Conservation (phyloP, 2,888 invertebrate genomes). For the Zeuzera pyrina region DNA sequence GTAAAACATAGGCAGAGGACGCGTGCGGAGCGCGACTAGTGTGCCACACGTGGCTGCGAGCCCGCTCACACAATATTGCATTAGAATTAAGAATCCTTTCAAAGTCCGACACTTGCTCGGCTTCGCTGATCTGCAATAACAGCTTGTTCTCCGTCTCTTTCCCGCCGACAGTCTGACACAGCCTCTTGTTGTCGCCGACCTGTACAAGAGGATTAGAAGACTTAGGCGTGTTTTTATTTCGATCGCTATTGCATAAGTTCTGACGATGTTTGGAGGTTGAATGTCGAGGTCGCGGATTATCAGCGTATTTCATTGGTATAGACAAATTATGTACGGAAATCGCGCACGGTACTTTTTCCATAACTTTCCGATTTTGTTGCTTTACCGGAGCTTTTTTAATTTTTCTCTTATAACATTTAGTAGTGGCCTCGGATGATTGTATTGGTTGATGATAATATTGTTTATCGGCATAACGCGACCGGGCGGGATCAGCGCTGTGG, state of each 20-base stretch:
- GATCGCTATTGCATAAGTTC: constrained; percentile 24
- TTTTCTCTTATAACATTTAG: constrained; percentile 23
- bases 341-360: constrained; percentile 50
- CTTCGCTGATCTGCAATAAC: constrained; percentile 73
- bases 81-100: constrained; percentile 76
- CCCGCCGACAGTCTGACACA: constrained; percentile 48
- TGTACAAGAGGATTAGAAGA: constrained; percentile 55
- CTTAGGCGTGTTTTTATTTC: constrained; percentile 46
- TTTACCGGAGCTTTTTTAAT: constrained; percentile 35
- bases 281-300: constrained; percentile 38
- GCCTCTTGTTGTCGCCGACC: constrained; percentile 61
- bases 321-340: constrained; percentile 54
- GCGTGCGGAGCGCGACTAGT: constrained; percentile 34
- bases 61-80: constrained; percentile 64
- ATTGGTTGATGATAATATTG: constrained; percentile 30
- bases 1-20: constrained; percentile 41
- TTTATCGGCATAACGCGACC: constrained; percentile 32
- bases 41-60: constrained; percentile 56
- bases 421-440: constrained; percentile 17
- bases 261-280: constrained; percentile 45
- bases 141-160: constrained; percentile 67
- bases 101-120: constrained; percentile 74
- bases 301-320: constrained; percentile 60
- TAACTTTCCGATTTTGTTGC: constrained; percentile 42
- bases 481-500: constrained; percentile 45